Conservation (phyloP, 2,113 vertebrate genomes). For the Oxyura jamaicensis region DNA sequence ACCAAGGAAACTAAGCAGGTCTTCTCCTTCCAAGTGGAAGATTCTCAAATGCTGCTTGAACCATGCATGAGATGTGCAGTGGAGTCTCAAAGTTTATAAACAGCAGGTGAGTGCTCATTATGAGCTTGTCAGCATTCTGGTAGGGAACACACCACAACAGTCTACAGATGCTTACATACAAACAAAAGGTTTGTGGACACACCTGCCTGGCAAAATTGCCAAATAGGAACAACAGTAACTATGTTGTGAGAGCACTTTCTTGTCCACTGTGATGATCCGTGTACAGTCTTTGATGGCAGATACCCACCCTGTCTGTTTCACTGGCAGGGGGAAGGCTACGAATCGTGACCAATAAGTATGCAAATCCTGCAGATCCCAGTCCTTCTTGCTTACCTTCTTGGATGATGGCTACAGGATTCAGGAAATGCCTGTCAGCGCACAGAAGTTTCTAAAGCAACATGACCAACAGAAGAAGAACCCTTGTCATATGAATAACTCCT, state of each 20-base stretch:
- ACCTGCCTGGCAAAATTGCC: background rate
- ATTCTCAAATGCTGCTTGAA: background rate
- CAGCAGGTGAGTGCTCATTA: background rate
- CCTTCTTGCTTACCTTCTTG: background rate
- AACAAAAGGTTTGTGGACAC: background rate
- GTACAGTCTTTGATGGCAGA: background rate
- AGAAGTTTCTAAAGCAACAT: background rate
- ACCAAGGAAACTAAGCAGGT: background rate
- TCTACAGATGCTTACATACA: rapidly evolving
- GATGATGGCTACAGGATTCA: background rate
- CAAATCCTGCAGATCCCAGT: background rate
- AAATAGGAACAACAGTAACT: background rate
- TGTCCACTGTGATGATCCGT: background rate
- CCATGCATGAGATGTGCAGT: rapidly evolving
- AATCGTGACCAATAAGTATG: background rate
- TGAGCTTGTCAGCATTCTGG: background rate
- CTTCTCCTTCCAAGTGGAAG: background rate
- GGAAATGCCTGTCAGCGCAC: background rate
- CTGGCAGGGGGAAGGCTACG: background rate
- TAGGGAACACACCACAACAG: background rate
- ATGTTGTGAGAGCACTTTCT: background rate
- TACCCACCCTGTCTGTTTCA: background rate
- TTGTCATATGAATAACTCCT: background rate
- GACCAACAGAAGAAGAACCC: background rate
- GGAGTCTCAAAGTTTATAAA: background rate